Conservation (phyloP, 2,888 invertebrate genomes). For the Tortrix viridana region DNA sequence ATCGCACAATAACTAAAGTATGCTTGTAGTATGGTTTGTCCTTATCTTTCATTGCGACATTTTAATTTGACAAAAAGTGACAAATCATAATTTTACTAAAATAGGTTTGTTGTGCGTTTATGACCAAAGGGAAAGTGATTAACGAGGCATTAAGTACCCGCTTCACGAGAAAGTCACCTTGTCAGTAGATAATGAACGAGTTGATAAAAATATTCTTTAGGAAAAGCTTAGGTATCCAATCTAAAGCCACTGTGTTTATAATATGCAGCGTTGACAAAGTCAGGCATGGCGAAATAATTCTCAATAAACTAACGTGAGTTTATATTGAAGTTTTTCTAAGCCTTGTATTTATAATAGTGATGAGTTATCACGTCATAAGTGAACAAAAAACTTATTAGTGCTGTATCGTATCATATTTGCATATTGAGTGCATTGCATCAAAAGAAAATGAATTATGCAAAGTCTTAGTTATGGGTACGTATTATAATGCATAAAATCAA, state of each 20-base stretch:
- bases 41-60: too few species aligned
- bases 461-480: too few species aligned
- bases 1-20: too few species aligned
- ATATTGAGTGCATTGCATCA: constrained; percentile 19
- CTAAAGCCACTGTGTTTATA: neutral
- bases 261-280: neutral
- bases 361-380: neutral
- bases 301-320: neutral
- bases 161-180: neutral
- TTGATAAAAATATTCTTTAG: neutral
- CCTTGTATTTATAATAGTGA: too few species aligned
- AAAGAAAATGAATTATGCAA: constrained; percentile 2
- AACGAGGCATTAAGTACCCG: too few species aligned
- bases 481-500: too few species aligned
- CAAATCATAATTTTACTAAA: too few species aligned
- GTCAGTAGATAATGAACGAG: neutral
- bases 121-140: too few species aligned
- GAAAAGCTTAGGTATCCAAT: neutral
- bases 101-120: too few species aligned
- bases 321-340: too few species aligned
- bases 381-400: constrained; percentile 7
- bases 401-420: constrained; percentile 9
- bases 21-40: too few species aligned
- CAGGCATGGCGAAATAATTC: neutral
- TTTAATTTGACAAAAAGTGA: too few species aligned